phyloP scores from a whole-genome alignment of 1,140 invertebrate genomes.

The Drosophila subobscura region DNA sequence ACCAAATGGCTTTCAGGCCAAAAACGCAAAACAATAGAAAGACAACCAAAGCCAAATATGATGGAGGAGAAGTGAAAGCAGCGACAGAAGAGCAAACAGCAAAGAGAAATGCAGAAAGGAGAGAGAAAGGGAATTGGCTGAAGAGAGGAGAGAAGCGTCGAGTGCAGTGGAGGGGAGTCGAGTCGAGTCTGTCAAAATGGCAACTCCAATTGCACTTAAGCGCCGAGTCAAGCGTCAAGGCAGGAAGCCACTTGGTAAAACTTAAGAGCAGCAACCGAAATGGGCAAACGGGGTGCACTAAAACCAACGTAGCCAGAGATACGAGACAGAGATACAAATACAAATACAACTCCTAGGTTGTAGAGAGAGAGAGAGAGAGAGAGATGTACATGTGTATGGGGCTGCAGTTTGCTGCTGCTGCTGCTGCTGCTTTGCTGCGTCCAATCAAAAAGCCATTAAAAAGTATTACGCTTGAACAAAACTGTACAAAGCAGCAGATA shows the following conservation, averaged over 20 bases:
- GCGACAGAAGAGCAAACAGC: no score
- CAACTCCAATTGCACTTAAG: slow-evolving; percentile 81
- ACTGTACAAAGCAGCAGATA: slow-evolving; percentile 79
- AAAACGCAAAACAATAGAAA: slow-evolving; percentile 60
- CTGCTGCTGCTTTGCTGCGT: slow-evolving; percentile 55
- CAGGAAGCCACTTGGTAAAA: slow-evolving; percentile 75
- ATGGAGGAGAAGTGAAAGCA: slow-evolving; percentile 10
- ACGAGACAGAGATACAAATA: slow-evolving; percentile 3
- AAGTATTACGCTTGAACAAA: slow-evolving; percentile 82
- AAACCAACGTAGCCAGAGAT: background rate
- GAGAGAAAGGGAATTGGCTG: background rate
- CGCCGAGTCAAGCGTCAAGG: slow-evolving; percentile 78
- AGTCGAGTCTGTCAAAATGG: slow-evolving; percentile 61
- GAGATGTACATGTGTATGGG: slow-evolving; percentile 2
- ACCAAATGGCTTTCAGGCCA: slow-evolving; percentile 48
- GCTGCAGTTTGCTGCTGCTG: slow-evolving; percentile 6
- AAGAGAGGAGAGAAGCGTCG: background rate
- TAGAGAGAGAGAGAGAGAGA: background rate
- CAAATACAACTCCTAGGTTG: background rate
- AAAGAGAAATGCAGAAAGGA: no score
- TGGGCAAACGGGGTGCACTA: slow-evolving; percentile 17
- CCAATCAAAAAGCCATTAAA: slow-evolving; percentile 83
- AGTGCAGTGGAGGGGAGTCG: background rate
- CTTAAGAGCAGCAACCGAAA: slow-evolving; percentile 46
- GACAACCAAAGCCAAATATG: slow-evolving; percentile 44